Evolutionary conservation across 2,113 vertebrate species (phyloP), one percentile per base, ranked within the genome.

Genomic region (Numenius arquata): DNA sequence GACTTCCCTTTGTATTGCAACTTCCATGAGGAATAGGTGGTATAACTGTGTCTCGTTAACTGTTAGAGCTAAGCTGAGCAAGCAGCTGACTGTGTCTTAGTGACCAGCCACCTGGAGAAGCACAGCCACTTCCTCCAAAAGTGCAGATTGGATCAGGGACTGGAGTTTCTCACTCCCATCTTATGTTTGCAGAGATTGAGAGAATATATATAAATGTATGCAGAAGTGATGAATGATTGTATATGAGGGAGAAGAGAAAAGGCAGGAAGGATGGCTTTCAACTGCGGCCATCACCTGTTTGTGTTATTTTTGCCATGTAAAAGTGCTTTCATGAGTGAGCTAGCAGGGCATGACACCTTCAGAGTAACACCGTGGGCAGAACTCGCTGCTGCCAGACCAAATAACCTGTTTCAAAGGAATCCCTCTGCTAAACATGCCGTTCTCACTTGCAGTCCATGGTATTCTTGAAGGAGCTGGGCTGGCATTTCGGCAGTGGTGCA

Each of bases 231-330:
- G 18, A 36, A n/a, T 47, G 29, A 14, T 14, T 12, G 9, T 52
- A 7, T 11, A 41, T 29, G 16, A 20, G 15, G 19, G 63, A 71
- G 36, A 87, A 38, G 36, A 40, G 58, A 50, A 84, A 66, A 62
- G 45, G 34, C 47, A 66, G 32, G 40, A 61, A 52, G 50, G 40
- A 17, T 22, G 56, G 15, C 34, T 88, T 80, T 65, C 13, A 65
- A 21, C 48, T 59, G 50, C 0, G 6, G 29, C 15, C 30, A 13
- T 52, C 29, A 34, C 18, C 6, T 1, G 0, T 47, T 84, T 18
- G 4, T 1, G 5, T 3, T 65, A 34, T 41, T 63, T 74, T 79
- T 84, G 32, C 21, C 52, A 17, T 1, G 1, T 66, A 27, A 53
- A 30, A 52, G 11, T 41, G 34, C 47, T 73, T 36, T 61, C 26